phyloP scores from a whole-genome alignment of 2,888 invertebrate genomes.

The Agriopis aurantiaria region DNA sequence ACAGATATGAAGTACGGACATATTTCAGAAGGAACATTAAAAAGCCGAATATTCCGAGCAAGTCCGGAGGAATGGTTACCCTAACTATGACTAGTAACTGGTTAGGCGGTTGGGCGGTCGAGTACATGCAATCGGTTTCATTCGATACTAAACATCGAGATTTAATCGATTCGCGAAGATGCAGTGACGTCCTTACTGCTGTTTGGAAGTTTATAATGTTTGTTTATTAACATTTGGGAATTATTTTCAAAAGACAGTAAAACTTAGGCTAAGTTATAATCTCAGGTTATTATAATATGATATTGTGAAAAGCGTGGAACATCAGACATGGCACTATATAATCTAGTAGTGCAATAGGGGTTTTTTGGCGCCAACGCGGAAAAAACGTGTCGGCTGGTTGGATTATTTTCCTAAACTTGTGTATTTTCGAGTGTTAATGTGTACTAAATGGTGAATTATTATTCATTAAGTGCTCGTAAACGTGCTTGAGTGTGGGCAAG shows the following conservation, averaged over 20 bases:
- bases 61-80: not conserved
- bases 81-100: conserved; percentile 1
- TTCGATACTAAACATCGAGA: conserved; percentile 77
- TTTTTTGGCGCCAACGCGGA: no score
- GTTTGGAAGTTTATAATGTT: conserved; percentile 44
- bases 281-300: no score
- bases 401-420: no score
- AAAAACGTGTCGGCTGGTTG: no score
- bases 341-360: no score
- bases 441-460: no score
- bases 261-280: not conserved
- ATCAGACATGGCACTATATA: not conserved
- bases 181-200: conserved; percentile 39
- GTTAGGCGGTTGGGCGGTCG: conserved; percentile 7
- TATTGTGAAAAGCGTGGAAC: not conserved
- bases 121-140: conserved; percentile 75
- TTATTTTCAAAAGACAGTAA: not conserved
- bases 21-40: not conserved
- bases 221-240: conserved; percentile 29
- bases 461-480: no score
- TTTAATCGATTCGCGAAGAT: conserved; percentile 68
- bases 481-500: no score
- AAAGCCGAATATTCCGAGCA: not conserved
- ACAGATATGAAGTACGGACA: not conserved
- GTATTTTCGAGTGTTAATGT: no score